phyloP scores from a whole-genome alignment of 37 sponge, comb jelly and placozoan species.

The Haliclona indistincta region DNA sequence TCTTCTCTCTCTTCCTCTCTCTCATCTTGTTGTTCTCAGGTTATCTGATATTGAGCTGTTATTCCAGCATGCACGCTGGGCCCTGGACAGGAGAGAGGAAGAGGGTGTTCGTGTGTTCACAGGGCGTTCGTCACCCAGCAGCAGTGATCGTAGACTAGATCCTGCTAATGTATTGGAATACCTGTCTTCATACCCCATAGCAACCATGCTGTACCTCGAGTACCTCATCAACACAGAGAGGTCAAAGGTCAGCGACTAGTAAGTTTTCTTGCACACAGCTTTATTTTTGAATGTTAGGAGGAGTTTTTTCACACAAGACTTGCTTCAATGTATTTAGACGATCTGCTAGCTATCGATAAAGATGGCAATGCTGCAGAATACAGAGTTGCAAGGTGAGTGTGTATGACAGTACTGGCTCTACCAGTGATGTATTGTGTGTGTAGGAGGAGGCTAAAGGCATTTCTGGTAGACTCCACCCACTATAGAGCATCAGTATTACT shows the following conservation, averaged over 20 bases:
- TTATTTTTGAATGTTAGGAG: constrained; percentile 33
- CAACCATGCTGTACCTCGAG: constrained; percentile 69
- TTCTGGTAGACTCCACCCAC: constrained; percentile 56
- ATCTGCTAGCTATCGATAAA: constrained; percentile 33
- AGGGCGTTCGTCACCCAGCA: not conserved
- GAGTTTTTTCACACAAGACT: constrained; percentile 69
- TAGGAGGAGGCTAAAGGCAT: constrained; percentile 43
- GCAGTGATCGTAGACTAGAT: not conserved
- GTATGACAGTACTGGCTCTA: not conserved
- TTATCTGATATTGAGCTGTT: constrained; percentile 54
- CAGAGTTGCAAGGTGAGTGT: constrained; percentile 20
- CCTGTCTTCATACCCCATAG: constrained; percentile 43
- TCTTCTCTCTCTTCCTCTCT: not conserved
- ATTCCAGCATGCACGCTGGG: constrained; percentile 82
- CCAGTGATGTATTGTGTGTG: not conserved
- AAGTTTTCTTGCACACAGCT: not conserved
- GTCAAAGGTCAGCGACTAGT: constrained; percentile 32
- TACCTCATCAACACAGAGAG: constrained; percentile 26
- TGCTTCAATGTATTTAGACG: constrained; percentile 55
- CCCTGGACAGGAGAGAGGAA: constrained; percentile 63
- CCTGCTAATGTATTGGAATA: constrained; percentile 46
- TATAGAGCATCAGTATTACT: constrained; percentile 65
- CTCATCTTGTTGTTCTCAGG: constrained; percentile 4
- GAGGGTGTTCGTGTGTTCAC: constrained; percentile 67
- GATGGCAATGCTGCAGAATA: not conserved